These are phyloP conservation scores for Antheraea assamensis DNA, from an alignment of 2,888 invertebrate genomes.

Conservation along the genomic window DNA sequence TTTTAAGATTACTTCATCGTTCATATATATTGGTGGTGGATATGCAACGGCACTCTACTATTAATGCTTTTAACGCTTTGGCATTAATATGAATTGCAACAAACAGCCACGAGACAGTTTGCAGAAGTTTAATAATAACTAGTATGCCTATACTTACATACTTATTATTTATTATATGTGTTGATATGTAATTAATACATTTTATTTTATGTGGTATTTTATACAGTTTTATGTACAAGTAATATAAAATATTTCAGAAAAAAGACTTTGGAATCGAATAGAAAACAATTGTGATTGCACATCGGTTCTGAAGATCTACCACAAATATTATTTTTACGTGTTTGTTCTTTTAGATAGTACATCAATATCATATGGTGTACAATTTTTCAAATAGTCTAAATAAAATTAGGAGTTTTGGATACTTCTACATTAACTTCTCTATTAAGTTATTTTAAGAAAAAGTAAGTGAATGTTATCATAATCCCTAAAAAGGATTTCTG, in stretches of 20 bases:
- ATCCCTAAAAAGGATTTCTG: not conserved
- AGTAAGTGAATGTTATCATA: not conserved
- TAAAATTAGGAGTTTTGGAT: not conserved
- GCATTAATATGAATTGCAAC: conserved; percentile 66
- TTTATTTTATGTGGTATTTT: conserved; percentile 1
- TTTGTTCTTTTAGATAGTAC: not conserved
- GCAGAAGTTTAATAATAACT: conserved; percentile 58
- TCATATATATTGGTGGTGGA: conserved; percentile 57
- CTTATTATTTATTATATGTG: conserved; percentile 12
- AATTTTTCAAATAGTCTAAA: not conserved
- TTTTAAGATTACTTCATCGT: conserved; percentile 17
- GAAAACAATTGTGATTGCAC: not conserved
- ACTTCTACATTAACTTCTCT: not conserved
- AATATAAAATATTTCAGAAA: conserved; percentile 1
- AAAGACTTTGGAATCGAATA: not conserved
- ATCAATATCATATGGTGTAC: not conserved
- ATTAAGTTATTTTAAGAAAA: not conserved
- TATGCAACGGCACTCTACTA: conserved; percentile 50
- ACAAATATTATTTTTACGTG: not conserved
- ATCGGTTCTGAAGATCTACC: not conserved
- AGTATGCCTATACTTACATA: conserved; percentile 48
- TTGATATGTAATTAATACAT: conserved; percentile 3
- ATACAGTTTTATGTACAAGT: not conserved
- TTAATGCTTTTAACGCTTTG: conserved; percentile 66
- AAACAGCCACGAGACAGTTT: conserved; percentile 80